Percentiles rank a stretch among this genome's conserved stretches.
Conservation (phyloP, 1,140 invertebrate genomes). For the Pteromalus puparum region DNA sequence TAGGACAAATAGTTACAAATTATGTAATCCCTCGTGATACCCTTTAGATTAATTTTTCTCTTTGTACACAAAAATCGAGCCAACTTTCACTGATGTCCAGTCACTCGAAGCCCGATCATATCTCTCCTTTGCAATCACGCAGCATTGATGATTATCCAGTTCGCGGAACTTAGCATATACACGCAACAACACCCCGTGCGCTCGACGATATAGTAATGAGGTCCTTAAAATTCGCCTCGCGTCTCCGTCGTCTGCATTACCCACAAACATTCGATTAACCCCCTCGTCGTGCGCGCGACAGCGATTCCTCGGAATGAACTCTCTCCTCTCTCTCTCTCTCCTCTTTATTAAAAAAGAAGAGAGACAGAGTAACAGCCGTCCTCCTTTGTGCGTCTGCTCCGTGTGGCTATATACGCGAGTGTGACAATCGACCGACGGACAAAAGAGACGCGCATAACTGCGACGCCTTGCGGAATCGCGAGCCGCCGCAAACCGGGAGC, state of each 20-base stretch:
- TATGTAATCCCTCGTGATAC: no score
- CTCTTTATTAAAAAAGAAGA: conserved; percentile 7
- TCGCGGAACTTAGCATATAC: background rate
- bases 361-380: background rate
- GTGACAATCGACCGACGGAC: background rate
- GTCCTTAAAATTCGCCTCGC: conserved; percentile 16
- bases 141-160: conserved; percentile 25
- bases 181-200: background rate
- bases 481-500: background rate
- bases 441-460: background rate
- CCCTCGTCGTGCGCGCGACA: background rate
- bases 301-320: background rate
- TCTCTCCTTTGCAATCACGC: background rate
- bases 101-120: background rate
- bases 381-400: background rate
- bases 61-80: background rate
- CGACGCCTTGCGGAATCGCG: conserved; percentile 19
- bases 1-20: background rate
- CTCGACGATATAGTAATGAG: background rate
- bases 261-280: conserved; percentile 46
- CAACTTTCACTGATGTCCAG: conserved; percentile 19
- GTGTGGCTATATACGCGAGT: no score
- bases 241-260: conserved; percentile 6
- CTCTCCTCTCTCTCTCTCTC: background rate
- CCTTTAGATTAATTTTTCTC: background rate